A percentile compares a stretch with the other conserved stretches of the same genome.
Evolutionary conservation across 2,888 invertebrate species (phyloP).

Genomic region (Hypomecis atomaria): DNA sequence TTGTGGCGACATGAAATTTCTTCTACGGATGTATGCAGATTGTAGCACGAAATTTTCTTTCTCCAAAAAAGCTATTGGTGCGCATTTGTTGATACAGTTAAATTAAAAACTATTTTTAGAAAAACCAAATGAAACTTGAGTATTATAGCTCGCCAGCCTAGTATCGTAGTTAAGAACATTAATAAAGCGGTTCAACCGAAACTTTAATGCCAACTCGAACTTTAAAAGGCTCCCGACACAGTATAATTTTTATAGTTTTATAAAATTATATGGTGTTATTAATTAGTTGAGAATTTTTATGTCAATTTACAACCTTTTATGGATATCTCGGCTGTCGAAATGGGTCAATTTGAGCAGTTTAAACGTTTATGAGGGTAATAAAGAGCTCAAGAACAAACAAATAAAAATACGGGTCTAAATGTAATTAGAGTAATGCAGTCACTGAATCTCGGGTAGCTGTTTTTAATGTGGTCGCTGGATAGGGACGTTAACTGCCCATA

Average conservation of each 20-base stretch:
- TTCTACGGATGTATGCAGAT: no score
- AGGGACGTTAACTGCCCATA: constrained; percentile 16
- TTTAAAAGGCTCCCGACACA: constrained; percentile 22
- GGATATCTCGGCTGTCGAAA: constrained; percentile 47
- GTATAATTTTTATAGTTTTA: constrained; percentile 45
- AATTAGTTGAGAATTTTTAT: constrained; percentile 58
- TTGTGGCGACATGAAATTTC: no score
- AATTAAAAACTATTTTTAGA: no score
- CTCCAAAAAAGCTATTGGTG: no score
- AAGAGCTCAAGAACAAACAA: constrained; percentile 55
- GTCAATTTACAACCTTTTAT: constrained; percentile 58
- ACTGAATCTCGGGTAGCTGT: constrained; percentile 53
- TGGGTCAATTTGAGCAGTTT: constrained; percentile 57
- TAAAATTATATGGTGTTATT: constrained; percentile 53
- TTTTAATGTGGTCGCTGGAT: constrained; percentile 32
- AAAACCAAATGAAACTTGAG: not conserved
- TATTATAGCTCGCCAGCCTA: constrained; percentile 15
- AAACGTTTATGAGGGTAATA: constrained; percentile 55
- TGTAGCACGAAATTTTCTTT: no score
- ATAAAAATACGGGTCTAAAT: constrained; percentile 60
- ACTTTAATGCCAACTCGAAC: constrained; percentile 23
- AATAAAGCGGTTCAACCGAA: constrained; percentile 40
- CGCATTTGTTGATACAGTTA: no score
- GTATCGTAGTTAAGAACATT: constrained; percentile 32
- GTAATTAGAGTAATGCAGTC: constrained; percentile 75